phyloP scores from a whole-genome alignment of 2,797 vertebrate genomes.

The Typhlichthys subterraneus region DNA sequence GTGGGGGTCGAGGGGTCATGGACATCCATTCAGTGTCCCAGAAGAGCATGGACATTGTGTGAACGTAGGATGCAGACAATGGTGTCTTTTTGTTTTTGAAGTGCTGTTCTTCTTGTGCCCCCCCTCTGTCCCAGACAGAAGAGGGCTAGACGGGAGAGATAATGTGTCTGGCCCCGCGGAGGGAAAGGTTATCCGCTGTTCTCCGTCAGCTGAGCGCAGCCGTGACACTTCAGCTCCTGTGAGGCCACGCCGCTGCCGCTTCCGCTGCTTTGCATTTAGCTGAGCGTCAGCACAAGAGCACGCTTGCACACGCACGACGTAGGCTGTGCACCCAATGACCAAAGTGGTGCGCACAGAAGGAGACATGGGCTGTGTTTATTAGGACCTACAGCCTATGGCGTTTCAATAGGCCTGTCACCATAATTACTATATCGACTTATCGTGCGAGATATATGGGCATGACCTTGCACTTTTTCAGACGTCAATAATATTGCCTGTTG shows the following conservation, averaged over 20 bases:
- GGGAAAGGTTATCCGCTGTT: constrained; percentile 70
- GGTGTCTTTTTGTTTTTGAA: constrained; percentile 56
- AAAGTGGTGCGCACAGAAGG: constrained; percentile 19
- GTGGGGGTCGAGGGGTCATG: constrained; percentile 23
- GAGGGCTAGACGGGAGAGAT: constrained; percentile 51
- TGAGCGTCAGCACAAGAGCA: constrained; percentile 36
- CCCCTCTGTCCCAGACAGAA: constrained; percentile 53
- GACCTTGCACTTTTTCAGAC: no score
- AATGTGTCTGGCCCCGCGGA: constrained; percentile 51
- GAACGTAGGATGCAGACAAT: constrained; percentile 29
- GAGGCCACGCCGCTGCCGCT: constrained; percentile 30
- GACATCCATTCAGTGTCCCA: constrained; percentile 41
- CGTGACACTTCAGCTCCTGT: constrained; percentile 42
- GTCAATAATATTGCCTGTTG: no score
- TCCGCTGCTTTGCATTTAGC: constrained; percentile 52
- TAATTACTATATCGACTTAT: no score
- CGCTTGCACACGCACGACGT: not conserved
- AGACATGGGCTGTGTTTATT: constrained; percentile 21
- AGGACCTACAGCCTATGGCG: constrained; percentile 32
- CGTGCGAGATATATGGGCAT: no score
- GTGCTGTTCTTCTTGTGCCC: constrained; percentile 48
- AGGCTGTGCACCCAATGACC: constrained; percentile 16
- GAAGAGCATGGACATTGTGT: constrained; percentile 33
- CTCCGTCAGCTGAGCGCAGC: constrained; percentile 43
- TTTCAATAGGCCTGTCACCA: constrained; percentile 18